phyloP scores from a whole-genome alignment of 2,113 vertebrate genomes.

The Perca schrenkii region DNA sequence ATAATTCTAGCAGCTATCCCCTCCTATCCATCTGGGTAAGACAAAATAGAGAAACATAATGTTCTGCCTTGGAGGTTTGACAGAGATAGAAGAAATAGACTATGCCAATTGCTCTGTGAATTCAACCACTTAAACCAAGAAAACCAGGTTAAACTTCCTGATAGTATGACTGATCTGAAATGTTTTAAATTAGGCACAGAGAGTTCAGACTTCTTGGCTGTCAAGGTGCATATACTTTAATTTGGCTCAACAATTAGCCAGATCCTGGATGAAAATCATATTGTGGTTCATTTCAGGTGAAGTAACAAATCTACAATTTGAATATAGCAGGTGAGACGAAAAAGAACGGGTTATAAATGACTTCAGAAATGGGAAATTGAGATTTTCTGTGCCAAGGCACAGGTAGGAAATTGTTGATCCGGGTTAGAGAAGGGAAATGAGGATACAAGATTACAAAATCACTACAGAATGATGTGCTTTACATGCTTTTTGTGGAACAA shows the following conservation, averaged over 20 bases:
- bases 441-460: constrained; percentile 23
- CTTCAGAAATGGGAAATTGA: constrained; percentile 18
- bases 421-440: constrained; percentile 20
- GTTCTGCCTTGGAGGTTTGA: constrained; percentile 53
- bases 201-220: constrained; percentile 2
- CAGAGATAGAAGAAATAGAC: constrained; percentile 60
- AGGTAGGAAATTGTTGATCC: constrained; percentile 16
- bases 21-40: constrained; percentile 33
- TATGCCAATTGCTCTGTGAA: constrained; percentile 53
- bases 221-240: constrained; percentile 24
- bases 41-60: constrained; percentile 52
- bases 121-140: constrained; percentile 60
- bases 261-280: constrained; percentile 26
- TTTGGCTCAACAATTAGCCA: constrained; percentile 49
- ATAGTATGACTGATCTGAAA: constrained; percentile 46
- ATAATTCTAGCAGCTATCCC: constrained; percentile 59
- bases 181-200: constrained; percentile 25
- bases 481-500: constrained; percentile 36
- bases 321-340: constrained; percentile 1
- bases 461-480: neutral
- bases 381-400: constrained; percentile 6
- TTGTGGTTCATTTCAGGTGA: constrained; percentile 2
- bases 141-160: constrained; percentile 36
- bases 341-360: neutral
- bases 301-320: neutral